These are phyloP conservation scores for Oreochromis niloticus DNA, from an alignment of 2,113 vertebrate species.

Conservation along the genomic window DNA sequence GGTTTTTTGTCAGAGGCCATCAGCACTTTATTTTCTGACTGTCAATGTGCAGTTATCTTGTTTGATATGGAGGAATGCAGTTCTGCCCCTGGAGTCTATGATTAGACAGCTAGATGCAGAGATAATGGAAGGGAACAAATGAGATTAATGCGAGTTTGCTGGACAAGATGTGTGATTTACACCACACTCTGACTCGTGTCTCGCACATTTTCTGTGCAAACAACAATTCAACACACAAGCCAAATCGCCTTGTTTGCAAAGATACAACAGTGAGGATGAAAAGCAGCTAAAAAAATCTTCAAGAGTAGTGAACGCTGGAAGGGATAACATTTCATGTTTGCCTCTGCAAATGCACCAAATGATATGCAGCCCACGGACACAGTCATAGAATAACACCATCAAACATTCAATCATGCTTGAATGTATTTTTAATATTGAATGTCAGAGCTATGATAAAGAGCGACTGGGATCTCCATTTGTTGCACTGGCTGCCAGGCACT, in stretches of 20 bases:
- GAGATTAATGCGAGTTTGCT: background rate
- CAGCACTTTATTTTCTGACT: conserved; percentile 10
- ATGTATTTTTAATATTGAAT: conserved; percentile 61
- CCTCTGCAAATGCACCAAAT: conserved; percentile 5
- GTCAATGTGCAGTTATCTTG: background rate
- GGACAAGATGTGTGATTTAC: background rate
- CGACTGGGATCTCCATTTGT: conserved; percentile 36
- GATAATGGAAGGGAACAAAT: conserved; percentile 19
- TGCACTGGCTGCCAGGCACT: conserved; percentile 28
- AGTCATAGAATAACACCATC: conserved; percentile 46
- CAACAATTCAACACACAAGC: background rate
- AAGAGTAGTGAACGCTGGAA: background rate
- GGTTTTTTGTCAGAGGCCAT: conserved; percentile 3
- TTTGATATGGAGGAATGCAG: background rate
- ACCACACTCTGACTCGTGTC: background rate
- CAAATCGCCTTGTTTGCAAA: background rate
- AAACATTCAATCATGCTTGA: conserved; percentile 49
- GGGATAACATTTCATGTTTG: background rate
- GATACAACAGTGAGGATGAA: background rate
- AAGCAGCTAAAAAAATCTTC: background rate
- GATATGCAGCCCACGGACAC: conserved; percentile 27
- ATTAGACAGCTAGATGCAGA: conserved; percentile 18
- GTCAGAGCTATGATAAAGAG: conserved; percentile 56
- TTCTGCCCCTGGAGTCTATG: background rate
- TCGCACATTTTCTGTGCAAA: background rate